Percentiles rank a stretch among this genome's conserved stretches.
Conservation (phyloP, 2,888 invertebrate genomes). For the Mantis religiosa region DNA sequence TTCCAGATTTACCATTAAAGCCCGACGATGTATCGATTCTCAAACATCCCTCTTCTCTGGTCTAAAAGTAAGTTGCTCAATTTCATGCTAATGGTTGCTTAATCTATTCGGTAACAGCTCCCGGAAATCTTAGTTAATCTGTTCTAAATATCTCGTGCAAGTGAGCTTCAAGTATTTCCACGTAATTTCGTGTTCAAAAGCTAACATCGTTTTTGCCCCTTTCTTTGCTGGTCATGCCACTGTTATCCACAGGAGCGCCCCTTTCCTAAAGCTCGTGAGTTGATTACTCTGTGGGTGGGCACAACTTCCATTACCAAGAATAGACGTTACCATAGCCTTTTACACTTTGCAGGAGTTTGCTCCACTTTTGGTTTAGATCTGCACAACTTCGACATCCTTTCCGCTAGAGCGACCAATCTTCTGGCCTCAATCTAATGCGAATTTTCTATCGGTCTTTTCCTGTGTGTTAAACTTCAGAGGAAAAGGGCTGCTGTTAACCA, state of each 20-base stretch:
- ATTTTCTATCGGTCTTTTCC: not conserved
- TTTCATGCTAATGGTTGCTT: too few relatives aligned
- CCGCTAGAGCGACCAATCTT: not conserved
- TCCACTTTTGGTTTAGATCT: not conserved
- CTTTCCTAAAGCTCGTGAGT: not conserved
- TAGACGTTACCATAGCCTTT: not conserved
- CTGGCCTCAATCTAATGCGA: not conserved
- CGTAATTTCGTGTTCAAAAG: not conserved
- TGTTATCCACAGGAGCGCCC: not conserved
- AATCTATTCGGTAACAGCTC: too few relatives aligned
- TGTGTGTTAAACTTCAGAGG: not conserved
- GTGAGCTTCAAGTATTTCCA: not conserved
- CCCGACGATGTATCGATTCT: too few relatives aligned
- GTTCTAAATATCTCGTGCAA: not conserved
- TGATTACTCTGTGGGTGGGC: not conserved
- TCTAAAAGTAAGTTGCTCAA: too few relatives aligned
- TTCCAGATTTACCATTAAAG: too few relatives aligned
- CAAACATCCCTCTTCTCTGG: too few relatives aligned
- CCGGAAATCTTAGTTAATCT: not conserved
- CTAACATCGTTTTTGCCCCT: not conserved
- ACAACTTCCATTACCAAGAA: not conserved
- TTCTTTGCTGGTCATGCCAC: not conserved
- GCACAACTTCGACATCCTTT: not conserved
- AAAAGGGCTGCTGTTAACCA: not conserved
- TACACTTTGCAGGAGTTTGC: not conserved